Percentiles rank a stretch among this genome's conserved stretches.
phyloP scores from a whole-genome alignment of 2,113 vertebrate genomes.

The Rhabdornis inornatus region DNA sequence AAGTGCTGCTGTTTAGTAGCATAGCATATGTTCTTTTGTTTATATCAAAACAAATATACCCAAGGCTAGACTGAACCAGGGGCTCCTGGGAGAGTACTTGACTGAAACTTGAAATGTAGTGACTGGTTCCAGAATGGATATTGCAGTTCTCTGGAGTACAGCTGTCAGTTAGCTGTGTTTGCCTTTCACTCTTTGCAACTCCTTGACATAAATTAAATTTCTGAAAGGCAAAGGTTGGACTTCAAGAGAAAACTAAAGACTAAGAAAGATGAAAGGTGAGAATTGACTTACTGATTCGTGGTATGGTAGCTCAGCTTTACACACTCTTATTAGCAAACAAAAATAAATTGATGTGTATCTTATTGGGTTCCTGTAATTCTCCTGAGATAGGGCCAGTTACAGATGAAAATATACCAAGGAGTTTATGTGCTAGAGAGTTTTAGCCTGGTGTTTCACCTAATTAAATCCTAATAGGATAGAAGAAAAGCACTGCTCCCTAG shows the following conservation, averaged over 20 bases:
- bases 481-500: not conserved
- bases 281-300: not conserved
- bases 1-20: not conserved
- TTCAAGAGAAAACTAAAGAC: not conserved
- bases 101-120: not conserved
- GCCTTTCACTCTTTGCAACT: not conserved
- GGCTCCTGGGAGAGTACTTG: not conserved
- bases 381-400: not conserved
- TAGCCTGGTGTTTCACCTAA: slow-evolving; percentile 11
- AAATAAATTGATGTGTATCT: not conserved
- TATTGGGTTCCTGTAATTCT: not conserved
- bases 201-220: not conserved
- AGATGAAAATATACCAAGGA: not conserved
- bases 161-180: slow-evolving; percentile 2
- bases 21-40: slow-evolving; percentile 6
- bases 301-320: not conserved
- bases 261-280: not conserved
- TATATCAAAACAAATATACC: not conserved
- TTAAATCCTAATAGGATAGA: slow-evolving; percentile 12
- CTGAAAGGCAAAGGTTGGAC: not conserved
- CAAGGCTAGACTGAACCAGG: not conserved
- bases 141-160: not conserved
- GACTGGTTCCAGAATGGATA: not conserved
- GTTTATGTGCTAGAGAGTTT: not conserved
- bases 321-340: not conserved